Evolutionary conservation across 1,140 invertebrate species (phyloP).

Genomic region (Lethrus apterus): DNA sequence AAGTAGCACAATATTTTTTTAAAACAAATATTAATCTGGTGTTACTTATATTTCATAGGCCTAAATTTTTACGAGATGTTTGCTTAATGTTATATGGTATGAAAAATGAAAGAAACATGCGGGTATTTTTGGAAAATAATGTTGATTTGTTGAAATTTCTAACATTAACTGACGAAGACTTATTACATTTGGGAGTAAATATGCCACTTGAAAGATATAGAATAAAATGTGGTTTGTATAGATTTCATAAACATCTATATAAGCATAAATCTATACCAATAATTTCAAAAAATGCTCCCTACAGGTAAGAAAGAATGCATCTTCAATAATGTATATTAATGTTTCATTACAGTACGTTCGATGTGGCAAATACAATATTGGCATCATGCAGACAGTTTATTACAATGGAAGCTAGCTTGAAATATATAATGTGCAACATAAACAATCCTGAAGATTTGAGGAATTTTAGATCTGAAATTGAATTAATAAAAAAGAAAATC

Average conservation of each 20-base stretch:
- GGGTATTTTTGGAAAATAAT: conserved; percentile 37
- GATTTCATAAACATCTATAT: conserved; percentile 36
- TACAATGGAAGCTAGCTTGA: conserved; percentile 31
- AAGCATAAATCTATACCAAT: conserved; percentile 29
- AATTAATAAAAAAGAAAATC: conserved; percentile 10
- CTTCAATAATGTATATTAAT: background rate
- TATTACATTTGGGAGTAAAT: conserved; percentile 37
- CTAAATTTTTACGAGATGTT: conserved; percentile 43
- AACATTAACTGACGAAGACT: conserved; percentile 35
- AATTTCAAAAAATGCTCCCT: conserved; percentile 19
- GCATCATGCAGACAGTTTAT: conserved; percentile 29
- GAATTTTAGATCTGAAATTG: conserved; percentile 9
- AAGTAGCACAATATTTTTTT: background rate
- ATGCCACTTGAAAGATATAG: conserved; percentile 41
- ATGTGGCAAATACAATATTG: conserved; percentile 27
- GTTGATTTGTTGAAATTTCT: conserved; percentile 39
- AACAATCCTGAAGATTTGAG: conserved; percentile 14
- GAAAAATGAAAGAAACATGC: conserved; percentile 33
- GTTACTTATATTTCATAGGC: conserved; percentile 29
- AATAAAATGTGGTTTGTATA: conserved; percentile 40
- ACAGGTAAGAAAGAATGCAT: conserved; percentile 21
- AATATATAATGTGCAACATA: conserved; percentile 26
- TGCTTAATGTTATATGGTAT: conserved; percentile 38
- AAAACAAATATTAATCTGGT: background rate
- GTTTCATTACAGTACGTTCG: conserved; percentile 28